Evolutionary conservation across 2,888 invertebrate genomes (phyloP), one percentile per base, ranked within the genome.

Genomic region (Ryuthela nishihirai): DNA sequence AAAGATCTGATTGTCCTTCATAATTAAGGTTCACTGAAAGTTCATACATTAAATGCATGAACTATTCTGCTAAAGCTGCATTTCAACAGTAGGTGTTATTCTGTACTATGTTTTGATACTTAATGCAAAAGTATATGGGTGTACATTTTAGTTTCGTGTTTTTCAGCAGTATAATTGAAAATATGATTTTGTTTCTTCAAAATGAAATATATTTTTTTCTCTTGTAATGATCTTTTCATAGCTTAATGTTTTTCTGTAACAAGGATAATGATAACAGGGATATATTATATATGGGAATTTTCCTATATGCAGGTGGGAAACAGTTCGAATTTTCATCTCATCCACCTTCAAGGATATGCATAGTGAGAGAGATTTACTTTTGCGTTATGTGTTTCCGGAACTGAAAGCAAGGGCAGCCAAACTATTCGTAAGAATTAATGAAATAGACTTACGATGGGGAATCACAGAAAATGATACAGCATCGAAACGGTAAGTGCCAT

Each of bases 281-380:
- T 35, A 35, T 17, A 35, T 10, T 35, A 17, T 6, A 35, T 35
- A 17, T 17, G 12, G 5, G 4, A n/a, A n/a, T n/a, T n/a, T n/a
- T 47, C 18, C n/a, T 7, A 17, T 38, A 25, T 60, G n/a, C 65
- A 75, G 76, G 44, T 77, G 76, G 76, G 67, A 71, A 36, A 73
- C 73, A 4, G 71, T 73, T 0, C 69, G 74, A 24, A 74, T 78
- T 5, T 78, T 78, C 65, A 75, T 78, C 36, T 77, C 77, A 0
- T 78, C 78, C 2, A 78, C 78, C 3, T 78, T 78, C 67, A 69
- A 70, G 6, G 78, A 78, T 68, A 77, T 78, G 76, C 76, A 77
- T 62, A 74, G 75, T 4, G 77, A 78, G 65, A 69, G 78, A 45
- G 76, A 78, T 63, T 64, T 77, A 17, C 67, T 78, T 43, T 72